These are phyloP conservation scores for Hecatera dysodea DNA, from an alignment of 2,888 invertebrate genomes.

Conservation along the genomic window DNA sequence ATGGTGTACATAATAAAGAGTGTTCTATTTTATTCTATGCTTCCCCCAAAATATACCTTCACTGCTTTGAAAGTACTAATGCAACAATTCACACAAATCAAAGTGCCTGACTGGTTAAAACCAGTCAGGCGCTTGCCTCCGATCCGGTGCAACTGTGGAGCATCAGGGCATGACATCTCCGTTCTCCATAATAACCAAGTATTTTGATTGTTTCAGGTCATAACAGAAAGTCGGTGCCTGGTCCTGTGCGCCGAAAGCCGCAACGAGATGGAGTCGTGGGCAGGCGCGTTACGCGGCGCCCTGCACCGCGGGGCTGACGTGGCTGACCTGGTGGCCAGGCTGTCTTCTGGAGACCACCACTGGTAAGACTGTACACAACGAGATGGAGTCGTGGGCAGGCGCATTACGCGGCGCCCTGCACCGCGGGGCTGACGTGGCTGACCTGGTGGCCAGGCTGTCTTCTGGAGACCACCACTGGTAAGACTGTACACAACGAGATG, in stretches of 20 bases:
- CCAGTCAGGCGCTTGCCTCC: too few species aligned
- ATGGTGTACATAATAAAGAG: too few species aligned
- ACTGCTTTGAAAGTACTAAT: not conserved
- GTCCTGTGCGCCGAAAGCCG: conserved; percentile 95
- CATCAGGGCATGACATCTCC: not conserved
- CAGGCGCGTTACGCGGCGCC: conserved; percentile 95
- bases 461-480: conserved; percentile 83
- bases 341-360: conserved; percentile 87
- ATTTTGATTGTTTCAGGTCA: conserved; percentile 88
- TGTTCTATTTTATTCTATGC: too few species aligned
- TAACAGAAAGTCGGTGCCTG: conserved; percentile 94
- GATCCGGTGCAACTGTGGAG: too few species aligned
- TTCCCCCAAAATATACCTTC: too few species aligned
- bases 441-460: conserved; percentile 91
- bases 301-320: conserved; percentile 88
- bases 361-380: conserved; percentile 87
- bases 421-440: conserved; percentile 88
- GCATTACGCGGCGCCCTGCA: conserved; percentile 94
- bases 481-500: not conserved
- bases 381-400: conserved; percentile 98
- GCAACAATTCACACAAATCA: not conserved
- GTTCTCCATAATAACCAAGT: not conserved
- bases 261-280: conserved; percentile 98
- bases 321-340: conserved; percentile 91
- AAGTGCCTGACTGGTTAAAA: not conserved